Base-by-base conservation (phyloP, 2,797 vertebrate species). In the Varecia variegata region DNA sequence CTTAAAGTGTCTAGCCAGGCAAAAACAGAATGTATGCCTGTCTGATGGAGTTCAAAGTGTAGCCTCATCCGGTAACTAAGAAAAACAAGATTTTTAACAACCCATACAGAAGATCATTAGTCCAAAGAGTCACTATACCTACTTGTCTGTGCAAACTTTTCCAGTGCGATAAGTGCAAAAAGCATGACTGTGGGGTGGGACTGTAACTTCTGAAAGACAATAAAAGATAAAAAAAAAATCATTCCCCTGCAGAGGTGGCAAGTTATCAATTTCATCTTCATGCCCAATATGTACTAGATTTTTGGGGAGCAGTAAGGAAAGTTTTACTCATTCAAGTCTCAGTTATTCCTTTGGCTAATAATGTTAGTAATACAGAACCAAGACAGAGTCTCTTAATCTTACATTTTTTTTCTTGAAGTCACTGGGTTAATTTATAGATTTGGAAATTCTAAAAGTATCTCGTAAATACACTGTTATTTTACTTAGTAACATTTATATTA, bases 141-240 rank as follows among this genome's bases (percentile, higher is more conserved):
- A 99, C 99, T 99, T 88, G 99, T 99, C 98, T 99, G 99, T 98
- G 99, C 99, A 99, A 99, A 99, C 98, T 99, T 99, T 98, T 99
- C 99, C 99, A 99, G 98, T 93, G 99, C 99, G 92, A 99, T 99
- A 96, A 99, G 99, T 97, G 99, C 99, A 98, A 99, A 99, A 97
- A 99, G 99, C 99, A 99, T 99, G 97, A 99, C 99, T 43, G 99
- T 99, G 0, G 99, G 99, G 92, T 99, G 99, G 88, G 99, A 99
- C 98, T 99, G 99, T 71, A 99, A 99, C 98, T 99, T 99, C 99
- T 99, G 98, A 93, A 97, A 98, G 90, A 98, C 50, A 86, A 17
- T 54, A 93, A 60, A 96, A 96, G 40, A 96, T 96, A 89, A 77
- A 89, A 62, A 97, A 76, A 90, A 86, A 81, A 79, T 95, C 68